These are phyloP conservation scores for Toxotes lorentzi DNA, from an alignment of 2,797 vertebrate genomes.

Conservation along the genomic window DNA sequence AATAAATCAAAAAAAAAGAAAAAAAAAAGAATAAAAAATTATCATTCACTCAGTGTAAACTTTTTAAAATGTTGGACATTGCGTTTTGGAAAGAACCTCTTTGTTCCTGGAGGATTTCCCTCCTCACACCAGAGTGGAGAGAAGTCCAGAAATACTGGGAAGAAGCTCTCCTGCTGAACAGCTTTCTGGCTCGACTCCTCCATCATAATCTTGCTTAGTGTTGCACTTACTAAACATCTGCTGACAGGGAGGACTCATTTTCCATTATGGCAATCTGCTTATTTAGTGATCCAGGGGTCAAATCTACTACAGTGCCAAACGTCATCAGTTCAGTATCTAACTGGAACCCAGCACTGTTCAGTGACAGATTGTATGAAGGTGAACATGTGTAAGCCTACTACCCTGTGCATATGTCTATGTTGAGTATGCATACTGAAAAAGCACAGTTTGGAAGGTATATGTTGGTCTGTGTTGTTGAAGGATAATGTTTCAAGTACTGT, in stretches of 20 bases:
- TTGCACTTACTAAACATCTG: slow-evolving; percentile 53
- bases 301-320: slow-evolving; percentile 29
- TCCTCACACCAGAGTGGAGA: background rate
- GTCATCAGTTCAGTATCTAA: slow-evolving; percentile 13
- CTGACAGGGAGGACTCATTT: slow-evolving; percentile 44
- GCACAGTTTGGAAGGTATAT: background rate
- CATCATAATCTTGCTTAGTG: slow-evolving; percentile 37
- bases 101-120: slow-evolving; percentile 31
- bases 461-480: background rate
- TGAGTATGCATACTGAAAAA: background rate
- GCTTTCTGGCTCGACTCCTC: slow-evolving; percentile 45
- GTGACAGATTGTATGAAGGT: slow-evolving; percentile 7
- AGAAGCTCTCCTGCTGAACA: slow-evolving; percentile 22
- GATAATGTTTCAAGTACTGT: too few species aligned
- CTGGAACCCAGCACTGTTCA: background rate
- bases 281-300: slow-evolving; percentile 51
- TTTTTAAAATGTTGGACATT: slow-evolving; percentile 10
- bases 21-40: background rate
- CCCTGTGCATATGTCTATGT: background rate
- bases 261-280: slow-evolving; percentile 48
- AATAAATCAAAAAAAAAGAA: background rate
- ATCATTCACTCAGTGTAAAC: background rate
- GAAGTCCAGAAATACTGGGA: slow-evolving; percentile 6
- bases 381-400: slow-evolving; percentile 18
- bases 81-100: slow-evolving; percentile 13